These are phyloP conservation scores for Cryptomyrus ogoouensis DNA, from an alignment of 2,113 vertebrate species.

Conservation along the genomic window DNA sequence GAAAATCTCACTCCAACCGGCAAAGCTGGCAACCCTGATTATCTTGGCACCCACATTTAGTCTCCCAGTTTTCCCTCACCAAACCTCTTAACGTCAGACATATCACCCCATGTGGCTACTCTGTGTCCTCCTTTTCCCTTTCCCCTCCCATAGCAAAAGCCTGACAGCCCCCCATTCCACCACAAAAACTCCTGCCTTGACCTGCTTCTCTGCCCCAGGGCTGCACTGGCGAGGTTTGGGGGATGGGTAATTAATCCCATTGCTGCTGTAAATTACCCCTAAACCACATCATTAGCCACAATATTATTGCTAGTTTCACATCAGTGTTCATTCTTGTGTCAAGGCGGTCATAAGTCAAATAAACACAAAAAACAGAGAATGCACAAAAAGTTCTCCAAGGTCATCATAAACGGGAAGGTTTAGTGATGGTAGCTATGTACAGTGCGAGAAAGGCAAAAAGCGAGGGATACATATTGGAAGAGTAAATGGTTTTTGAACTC, in stretches of 20 bases:
- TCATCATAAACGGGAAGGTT: neutral
- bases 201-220: neutral
- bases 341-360: neutral
- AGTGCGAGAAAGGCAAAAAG: neutral
- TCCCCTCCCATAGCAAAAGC: neutral
- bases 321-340: neutral
- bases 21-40: neutral
- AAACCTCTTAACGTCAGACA: neutral
- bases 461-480: neutral
- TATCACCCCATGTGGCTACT: neutral
- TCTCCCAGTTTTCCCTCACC: neutral
- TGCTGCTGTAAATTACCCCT: neutral
- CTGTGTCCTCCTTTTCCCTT: neutral
- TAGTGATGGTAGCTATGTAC: neutral
- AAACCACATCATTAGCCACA: neutral
- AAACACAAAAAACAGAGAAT: neutral
- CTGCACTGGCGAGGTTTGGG: neutral
- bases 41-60: neutral
- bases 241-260: neutral
- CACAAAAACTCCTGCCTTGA: neutral
- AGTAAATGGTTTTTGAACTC: neutral
- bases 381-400: neutral
- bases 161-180: neutral
- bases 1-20: neutral
- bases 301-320: too few relatives aligned